Conservation (phyloP, 2,113 vertebrate genomes). For the Eupsittula cactorum region DNA sequence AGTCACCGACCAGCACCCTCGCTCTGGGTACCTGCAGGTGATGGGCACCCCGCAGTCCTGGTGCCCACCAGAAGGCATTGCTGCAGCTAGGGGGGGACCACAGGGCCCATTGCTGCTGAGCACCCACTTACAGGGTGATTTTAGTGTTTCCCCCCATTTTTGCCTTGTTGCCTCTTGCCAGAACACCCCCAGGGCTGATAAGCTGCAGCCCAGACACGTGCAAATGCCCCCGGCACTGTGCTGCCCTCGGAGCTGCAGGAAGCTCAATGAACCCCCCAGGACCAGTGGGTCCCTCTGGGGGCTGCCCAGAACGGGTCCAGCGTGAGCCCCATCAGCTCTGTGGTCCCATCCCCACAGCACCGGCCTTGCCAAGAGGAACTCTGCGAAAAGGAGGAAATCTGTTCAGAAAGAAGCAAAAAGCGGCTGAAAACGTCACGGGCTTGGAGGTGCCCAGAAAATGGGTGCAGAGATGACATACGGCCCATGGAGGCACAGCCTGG, state of each 20-base stretch:
- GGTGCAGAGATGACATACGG: accelerated
- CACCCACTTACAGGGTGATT: accelerated
- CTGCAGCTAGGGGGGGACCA: accelerated
- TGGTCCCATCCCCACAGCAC: neutral
- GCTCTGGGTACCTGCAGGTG: neutral
- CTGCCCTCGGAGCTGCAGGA: accelerated
- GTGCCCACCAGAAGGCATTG: neutral
- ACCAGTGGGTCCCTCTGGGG: neutral
- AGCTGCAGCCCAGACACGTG: accelerated
- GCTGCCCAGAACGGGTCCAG: neutral
- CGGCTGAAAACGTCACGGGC: accelerated
- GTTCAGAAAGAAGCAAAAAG: neutral
- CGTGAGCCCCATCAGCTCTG: neutral
- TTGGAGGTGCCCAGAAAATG: neutral
- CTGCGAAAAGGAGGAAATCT: neutral
- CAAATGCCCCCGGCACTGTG: accelerated
- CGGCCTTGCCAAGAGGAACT: neutral
- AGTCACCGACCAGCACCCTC: neutral
- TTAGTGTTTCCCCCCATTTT: neutral
- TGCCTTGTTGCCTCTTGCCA: accelerated
- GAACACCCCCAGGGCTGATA: neutral
- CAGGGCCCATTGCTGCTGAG: neutral
- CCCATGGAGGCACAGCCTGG: neutral
- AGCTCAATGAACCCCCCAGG: neutral
- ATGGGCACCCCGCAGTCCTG: neutral